Conservation (phyloP, 2,797 vertebrate species). For the Poecilia picta region DNA sequence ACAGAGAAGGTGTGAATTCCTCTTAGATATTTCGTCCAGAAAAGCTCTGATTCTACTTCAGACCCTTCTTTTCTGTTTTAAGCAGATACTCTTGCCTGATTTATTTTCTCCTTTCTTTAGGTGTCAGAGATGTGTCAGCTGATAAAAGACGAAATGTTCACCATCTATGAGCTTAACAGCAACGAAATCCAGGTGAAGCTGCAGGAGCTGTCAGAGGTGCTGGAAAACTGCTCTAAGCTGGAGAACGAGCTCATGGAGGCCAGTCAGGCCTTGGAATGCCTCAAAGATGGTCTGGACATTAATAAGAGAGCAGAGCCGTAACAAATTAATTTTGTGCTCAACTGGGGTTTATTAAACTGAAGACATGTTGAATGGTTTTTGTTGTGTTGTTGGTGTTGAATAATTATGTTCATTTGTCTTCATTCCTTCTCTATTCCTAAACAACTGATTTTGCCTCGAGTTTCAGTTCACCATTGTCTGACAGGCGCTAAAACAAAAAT, state of each 20-base stretch:
- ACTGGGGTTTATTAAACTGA: not conserved
- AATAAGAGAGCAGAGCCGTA: constrained; percentile 19
- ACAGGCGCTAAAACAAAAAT: constrained; percentile 5
- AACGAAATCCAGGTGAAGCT: constrained; percentile 65
- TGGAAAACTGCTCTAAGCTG: constrained; percentile 66
- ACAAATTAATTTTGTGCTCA: not conserved
- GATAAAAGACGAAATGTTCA: constrained; percentile 67
- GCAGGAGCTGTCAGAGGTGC: constrained; percentile 62
- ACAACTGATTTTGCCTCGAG: not conserved
- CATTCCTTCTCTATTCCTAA: constrained; percentile 6
- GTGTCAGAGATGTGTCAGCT: constrained; percentile 55
- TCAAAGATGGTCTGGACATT: constrained; percentile 50
- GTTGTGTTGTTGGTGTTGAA: not conserved
- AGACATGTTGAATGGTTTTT: not conserved
- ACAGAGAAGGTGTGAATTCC: constrained; percentile 54
- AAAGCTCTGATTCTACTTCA: not conserved
- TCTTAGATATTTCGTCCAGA: not conserved
- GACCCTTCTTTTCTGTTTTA: not conserved
- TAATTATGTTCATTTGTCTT: not conserved
- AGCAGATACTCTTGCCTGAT: not conserved
- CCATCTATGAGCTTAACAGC: constrained; percentile 67
- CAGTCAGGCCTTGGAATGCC: constrained; percentile 43
- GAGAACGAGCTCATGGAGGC: constrained; percentile 65
- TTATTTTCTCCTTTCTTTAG: constrained; percentile 29
- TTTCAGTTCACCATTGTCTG: not conserved